phyloP scores from a whole-genome alignment of 2,113 vertebrate species.

The Stercorarius parasiticus region DNA sequence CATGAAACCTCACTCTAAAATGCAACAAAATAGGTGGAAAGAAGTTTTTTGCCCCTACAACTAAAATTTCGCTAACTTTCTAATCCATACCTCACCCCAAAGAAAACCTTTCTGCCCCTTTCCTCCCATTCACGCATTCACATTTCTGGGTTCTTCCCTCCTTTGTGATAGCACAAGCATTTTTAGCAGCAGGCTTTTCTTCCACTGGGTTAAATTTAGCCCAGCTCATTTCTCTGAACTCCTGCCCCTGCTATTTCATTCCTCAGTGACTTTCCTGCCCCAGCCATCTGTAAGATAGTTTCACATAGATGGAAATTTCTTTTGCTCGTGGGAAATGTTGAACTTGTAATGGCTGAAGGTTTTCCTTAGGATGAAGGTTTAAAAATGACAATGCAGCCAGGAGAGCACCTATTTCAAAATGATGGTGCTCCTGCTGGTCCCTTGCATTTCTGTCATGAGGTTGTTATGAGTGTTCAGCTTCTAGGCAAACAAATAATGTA shows the following conservation, averaged over 20 bases:
- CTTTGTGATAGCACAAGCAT: not conserved
- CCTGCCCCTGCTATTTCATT: not conserved
- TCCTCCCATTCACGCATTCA: not conserved
- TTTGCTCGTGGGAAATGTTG: not conserved
- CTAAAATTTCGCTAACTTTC: not conserved
- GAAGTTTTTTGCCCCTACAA: not conserved
- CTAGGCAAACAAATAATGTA: not conserved
- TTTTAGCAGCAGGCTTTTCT: slow-evolving; percentile 28
- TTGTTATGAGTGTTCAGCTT: not conserved
- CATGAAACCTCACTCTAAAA: not conserved
- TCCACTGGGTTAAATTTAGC: slow-evolving; percentile 33
- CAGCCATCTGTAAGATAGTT: not conserved
- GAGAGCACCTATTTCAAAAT: not conserved
- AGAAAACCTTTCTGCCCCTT: not conserved
- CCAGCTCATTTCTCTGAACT: not conserved
- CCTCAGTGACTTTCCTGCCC: not conserved
- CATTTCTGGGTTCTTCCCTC: slow-evolving; percentile 8
- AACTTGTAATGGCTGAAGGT: not conserved
- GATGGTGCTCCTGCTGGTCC: not conserved
- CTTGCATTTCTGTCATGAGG: not conserved
- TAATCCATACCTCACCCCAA: not conserved
- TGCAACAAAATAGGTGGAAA: not conserved
- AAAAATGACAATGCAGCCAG: not conserved
- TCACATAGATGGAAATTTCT: not conserved
- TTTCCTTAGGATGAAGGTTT: not conserved